Evolutionary conservation across 2,888 invertebrate species (phyloP).

Genomic region (Mimachlamys varia): DNA sequence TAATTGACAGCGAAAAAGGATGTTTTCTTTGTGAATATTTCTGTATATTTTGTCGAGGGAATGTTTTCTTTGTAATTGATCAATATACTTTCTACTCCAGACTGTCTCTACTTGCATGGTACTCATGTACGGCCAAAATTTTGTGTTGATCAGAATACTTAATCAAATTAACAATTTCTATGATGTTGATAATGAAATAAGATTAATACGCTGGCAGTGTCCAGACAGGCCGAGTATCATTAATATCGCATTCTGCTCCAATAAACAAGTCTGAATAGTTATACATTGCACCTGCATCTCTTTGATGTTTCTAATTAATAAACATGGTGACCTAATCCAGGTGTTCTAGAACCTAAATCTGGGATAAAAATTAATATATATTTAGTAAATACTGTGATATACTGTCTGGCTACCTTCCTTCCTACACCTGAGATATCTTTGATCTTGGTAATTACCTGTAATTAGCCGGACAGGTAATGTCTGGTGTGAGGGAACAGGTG

Average conservation of each 20-base stretch:
- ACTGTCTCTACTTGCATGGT: background rate
- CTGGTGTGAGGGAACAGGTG: background rate
- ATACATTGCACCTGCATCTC: background rate
- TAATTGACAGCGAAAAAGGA: background rate
- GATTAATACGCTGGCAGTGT: background rate
- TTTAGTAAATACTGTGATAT: background rate
- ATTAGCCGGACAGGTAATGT: background rate
- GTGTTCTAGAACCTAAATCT: background rate
- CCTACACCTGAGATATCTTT: background rate
- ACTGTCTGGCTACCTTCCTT: background rate
- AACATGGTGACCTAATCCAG: background rate
- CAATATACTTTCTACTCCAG: background rate
- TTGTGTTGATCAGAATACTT: background rate
- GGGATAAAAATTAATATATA: background rate
- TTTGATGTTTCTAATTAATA: constrained; percentile 20
- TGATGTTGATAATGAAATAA: background rate
- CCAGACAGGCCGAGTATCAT: background rate
- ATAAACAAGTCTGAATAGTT: background rate
- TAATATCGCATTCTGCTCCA: background rate
- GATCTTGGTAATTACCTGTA: constrained; percentile 22
- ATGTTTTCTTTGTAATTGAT: background rate
- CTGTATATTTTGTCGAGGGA: background rate
- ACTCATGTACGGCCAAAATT: background rate
- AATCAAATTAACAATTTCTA: background rate
- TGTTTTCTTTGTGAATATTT: background rate